Base-by-base conservation (phyloP, 1,140 invertebrate species). In the Batillaria attramentaria region DNA sequence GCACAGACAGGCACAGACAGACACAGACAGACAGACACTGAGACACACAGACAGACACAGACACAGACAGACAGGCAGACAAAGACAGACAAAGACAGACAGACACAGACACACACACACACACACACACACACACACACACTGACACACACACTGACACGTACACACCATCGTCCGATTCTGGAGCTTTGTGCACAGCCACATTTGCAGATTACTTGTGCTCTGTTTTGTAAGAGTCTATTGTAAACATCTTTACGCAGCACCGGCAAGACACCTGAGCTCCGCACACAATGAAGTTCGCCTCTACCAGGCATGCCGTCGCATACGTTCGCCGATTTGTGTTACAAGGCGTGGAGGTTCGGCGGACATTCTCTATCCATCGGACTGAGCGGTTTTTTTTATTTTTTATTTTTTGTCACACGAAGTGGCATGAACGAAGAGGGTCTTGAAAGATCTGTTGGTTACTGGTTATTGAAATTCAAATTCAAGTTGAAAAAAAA, bases 61-160 rank as follows among this genome's bases (percentile, higher is more conserved):
- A 60, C 57, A 28, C 57, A 60, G 20, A 28, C 57, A 60, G 20
- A 28, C 57, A 24, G 20, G 24, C 57, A 60, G 20, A n/a, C 57
- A 60, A 20, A n/a, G 20, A 60, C 57, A 28, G 20, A 60, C 57
- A 24, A 20, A 60, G 20, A 6, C 57, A 60, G 20, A 24, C 57
- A 60, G 4, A 24, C 24, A n/a, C 57, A 10, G 4, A 60, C 57
- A 24, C 8, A 60, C 57, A 24, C 57, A 60, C 57, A 24, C 57
- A 60, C 57, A 60, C 57, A 60, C 57, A 60, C 57, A 24, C 31
- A n/a, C 57, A 24, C 57, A 60, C 57, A 10, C 57, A 60, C 57
- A 24, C 57, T 6, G 20, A 60, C 57, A 60, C 57, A 60, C 24
- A 60, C 57, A 24, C 57, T n/a, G 20, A 60, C 57, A 60, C 57